Base-by-base conservation (phyloP, 2,888 invertebrate species). In the Trichopria drosophilae region DNA sequence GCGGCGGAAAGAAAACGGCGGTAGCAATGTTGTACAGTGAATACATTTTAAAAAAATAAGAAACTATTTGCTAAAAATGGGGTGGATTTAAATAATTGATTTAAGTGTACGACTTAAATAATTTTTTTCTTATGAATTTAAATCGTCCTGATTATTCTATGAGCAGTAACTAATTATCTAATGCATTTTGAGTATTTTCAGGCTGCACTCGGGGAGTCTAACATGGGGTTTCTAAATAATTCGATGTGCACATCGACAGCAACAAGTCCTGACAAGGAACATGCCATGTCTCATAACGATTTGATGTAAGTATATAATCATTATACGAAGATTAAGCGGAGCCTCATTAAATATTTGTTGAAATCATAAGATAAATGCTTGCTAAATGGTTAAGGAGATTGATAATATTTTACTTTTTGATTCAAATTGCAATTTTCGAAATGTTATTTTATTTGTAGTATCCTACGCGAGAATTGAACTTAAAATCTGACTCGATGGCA, bases 201-300 rank as follows among this genome's bases (percentile, higher is more conserved):
- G 81, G 81, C 80, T 65, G 81, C 81, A 18, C 75, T 82, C 60
- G 81, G 81, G 45, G 81, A 81, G 66, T 79, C 78, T 63, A 80
- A 80, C 64, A 76, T 81, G 70, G 77, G 79, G 60, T 79, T 79
- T 72, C 65, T 76, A 47, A 76, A 71, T 65, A 76, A 76, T 58
- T 71, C 76, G 40, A 75, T 77, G 74, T 76, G 76, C 61, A 73
- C 76, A 53, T 76, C 76, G 58, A 76, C 75, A 56, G 72, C 76
- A 35, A 75, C 75, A 53, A 77, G 76, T 66, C 76, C 76, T n/a
- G 76, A 76, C 62, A 77, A 77, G 63, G 76, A 75, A 44, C 75
- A 75, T 57, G 65, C 67, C 26, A 59, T 74, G 59, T 55, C 72
- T 51, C 73, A 74, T 58, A 72, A 65, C 59, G 75, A 74, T 65